Conservation (phyloP, 2,888 invertebrate species). For the Epinotia demarniana region DNA sequence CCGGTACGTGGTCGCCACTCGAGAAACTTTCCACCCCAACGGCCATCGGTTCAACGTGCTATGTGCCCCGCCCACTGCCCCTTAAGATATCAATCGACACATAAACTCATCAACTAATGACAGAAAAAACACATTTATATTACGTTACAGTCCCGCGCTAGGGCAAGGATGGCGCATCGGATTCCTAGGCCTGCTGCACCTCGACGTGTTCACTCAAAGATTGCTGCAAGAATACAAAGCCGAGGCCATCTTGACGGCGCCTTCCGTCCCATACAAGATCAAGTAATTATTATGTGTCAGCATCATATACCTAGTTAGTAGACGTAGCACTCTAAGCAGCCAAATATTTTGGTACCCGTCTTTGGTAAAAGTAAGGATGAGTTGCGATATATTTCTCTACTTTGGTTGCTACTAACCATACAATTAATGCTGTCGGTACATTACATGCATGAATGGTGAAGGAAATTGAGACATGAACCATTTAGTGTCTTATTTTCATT, state of each 20-base stretch:
- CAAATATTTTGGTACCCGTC: too few species aligned
- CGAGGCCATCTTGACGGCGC: constrained; percentile 92
- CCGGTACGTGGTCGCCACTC: too few species aligned
- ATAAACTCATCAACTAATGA: too few species aligned
- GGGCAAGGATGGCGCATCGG: constrained; percentile 96
- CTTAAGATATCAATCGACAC: too few species aligned
- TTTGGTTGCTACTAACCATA: too few species aligned
- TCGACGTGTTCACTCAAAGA: constrained; percentile 95
- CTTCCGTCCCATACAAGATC: constrained; percentile 93
- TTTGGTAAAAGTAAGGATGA: too few species aligned
- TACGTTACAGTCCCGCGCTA: constrained; percentile 88
- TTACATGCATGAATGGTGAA: neutral
- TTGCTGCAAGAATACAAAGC: constrained; percentile 93
- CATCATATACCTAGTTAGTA: too few species aligned
- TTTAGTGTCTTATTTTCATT: neutral
- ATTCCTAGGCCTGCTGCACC: constrained; percentile 93
- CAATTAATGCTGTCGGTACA: neutral
- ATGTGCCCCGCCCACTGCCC: too few species aligned
- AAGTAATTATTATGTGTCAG: constrained; percentile 62
- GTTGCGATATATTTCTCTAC: too few species aligned
- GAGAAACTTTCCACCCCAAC: too few species aligned
- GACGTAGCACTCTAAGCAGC: too few species aligned
- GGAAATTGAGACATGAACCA: neutral
- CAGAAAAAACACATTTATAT: neutral
- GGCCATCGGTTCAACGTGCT: too few species aligned